Base-by-base conservation (phyloP, 2,888 invertebrate species). In the Ochropleura leucogaster region DNA sequence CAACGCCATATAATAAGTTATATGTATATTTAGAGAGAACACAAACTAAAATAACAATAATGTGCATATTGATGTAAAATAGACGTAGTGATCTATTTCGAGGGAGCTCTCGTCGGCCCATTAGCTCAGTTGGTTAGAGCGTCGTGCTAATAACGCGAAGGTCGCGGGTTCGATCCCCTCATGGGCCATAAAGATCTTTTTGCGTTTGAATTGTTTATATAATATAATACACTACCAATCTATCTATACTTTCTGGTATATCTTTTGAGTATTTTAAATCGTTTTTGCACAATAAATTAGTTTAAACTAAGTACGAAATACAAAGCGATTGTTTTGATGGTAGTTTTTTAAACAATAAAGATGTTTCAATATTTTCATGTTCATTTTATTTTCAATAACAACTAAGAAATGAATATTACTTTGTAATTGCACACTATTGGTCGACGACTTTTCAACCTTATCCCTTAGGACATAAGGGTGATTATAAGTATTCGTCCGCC, bases 131-230 rank as follows among this genome's bases (percentile, higher is more conserved):
- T 85, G 84, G 84, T 85, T 85, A 85, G 85, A 85, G 84, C 84
- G 84, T 85, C 85, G 85, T 85, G 84, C 84, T 85, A 85, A 85
- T 85, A 85, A 85, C 84, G 83, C 82, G 85, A 83, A 85, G 86
- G 86, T 85, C 85, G 84, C 85, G 85, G 85, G 85, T 85, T 86
- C 85, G 85, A 85, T 86, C 86, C 85, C 85, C 86, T 86, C 85
- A 86, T 86, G 85, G 85, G 86, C 85, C 86, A 86, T 64, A 4
- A 0, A 0, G 4, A 0, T 20, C 46, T 83, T 85, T 85, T 79
- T 79, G 65, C 4, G 3, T 44, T 47, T n/a, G n/a, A n/a, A n/a
- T 74, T 67, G 18, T 53, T 57, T 8, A 46, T 66, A 7, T 59
- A 20, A 20, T 2, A 55, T 55, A 20, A 5, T 12, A 14, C 20